Base-by-base conservation (phyloP, 2,113 vertebrate species). In the Prunella himalayana region DNA sequence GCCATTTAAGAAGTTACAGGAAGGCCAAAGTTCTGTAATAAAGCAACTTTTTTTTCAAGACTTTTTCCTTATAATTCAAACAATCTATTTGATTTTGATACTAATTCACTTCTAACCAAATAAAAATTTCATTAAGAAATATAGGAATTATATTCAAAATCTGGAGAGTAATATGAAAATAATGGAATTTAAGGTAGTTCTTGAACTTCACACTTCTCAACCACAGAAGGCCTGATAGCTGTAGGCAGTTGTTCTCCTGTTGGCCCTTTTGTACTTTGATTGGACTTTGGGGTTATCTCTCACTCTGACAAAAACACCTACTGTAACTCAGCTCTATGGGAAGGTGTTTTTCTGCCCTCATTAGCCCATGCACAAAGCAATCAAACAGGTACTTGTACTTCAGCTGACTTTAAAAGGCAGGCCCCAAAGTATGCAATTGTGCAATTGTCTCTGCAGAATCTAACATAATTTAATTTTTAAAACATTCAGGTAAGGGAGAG, bases 1-100 rank as follows among this genome's bases (percentile, higher is more conserved):
- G 25, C 66, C 31, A 68, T 70, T 90, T 87, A 30, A 66, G 45
- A 84, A 87, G 39, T 85, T 57, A 93, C 31, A 37, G 68, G 51
- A 92, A 94, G 51, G 44, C 51, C 44, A 28, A 81, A 51, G 33
- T 92, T 96, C 86, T 73, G 82, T 56, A 95, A 95, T 83, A 95
- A 82, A 80, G 15, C 30, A 79, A 61, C 27, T 33, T 56, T 54
- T 78, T 78, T 78, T 75, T 12, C 66, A 35, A 31, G 8, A 71
- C n/a, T 49, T 20, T 92, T 90, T 94, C 80, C 72, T 93, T 90
- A 13, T 70, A 86, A 85, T 80, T 93, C 68, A 82, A 83, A 54
- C 50, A 47, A 70, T 37, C 51, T 53, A 39, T 64, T 86, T 83
- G 30, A 61, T 75, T 94, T 88, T 71, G 54, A 51, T 70, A 66